Evolutionary conservation across 1,140 invertebrate genomes (phyloP), one percentile per base, ranked within the genome.

Genomic region (Penaeus japonicus): DNA sequence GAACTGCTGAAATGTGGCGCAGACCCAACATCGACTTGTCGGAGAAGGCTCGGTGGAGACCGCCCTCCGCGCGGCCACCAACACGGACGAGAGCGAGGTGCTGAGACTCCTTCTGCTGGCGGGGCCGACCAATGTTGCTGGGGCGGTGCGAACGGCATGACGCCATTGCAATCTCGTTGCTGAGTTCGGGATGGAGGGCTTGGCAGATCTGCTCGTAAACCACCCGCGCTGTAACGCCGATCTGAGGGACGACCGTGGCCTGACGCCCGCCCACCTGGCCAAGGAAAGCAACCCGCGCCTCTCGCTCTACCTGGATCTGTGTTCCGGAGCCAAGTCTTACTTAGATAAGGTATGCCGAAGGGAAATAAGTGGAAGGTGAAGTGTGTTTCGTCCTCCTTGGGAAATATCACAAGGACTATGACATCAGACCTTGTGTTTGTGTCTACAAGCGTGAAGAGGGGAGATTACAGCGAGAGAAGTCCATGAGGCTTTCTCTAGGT

Each of bases 111-210:
- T 84, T 32, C 65, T 84, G 20, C 62, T 73, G 18, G 62, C 62
- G 22, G 83, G 62, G 10, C 62, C 62, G 3, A 70, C 73, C 24
- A 39, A 73, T 4, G 75, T 73, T 54, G 83, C 83, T 53, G 35
- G 54, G 83, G 54, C 83, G 59, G 70, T 12, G 39, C 24, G 15
- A 84, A 75, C 22, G 47, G 39, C 32, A n/a, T n/a, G n/a, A 84
- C 83, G 54, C 83, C 83, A 7, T 70, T 84, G 1, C 83, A 84
- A n/a, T 54, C 35, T 75, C 3, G 83, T 70, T 17, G 83, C 83
- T 7, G 1, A 27, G 62, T 73, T 75, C 3, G 24, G 62, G 27
- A 53, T 18, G 18, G 15, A 24, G n/a, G 1, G 5, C 15, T 7
- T 53, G 65, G 83, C 65, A 32, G 22, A 5, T 10, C 35, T 53